phyloP scores from a whole-genome alignment of 2,888 invertebrate species.

The Zonitis immaculata region DNA sequence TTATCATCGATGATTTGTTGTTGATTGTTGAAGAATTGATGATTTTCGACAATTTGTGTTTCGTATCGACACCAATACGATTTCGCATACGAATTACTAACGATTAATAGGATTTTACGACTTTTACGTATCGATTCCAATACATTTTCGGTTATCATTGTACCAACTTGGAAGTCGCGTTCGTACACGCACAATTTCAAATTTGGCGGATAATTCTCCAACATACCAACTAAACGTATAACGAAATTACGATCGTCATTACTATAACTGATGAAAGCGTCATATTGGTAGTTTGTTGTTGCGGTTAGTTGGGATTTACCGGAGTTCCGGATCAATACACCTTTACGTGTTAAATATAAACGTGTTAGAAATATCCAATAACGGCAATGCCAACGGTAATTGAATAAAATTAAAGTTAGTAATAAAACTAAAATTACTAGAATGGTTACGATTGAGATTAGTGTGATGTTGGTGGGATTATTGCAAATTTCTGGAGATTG shows the following conservation, averaged over 20 bases:
- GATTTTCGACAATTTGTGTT: slow-evolving; percentile 63
- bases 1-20: slow-evolving; percentile 56
- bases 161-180: slow-evolving; percentile 62
- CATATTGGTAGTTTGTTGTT: slow-evolving; percentile 54
- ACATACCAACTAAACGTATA: slow-evolving; percentile 54
- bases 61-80: slow-evolving; percentile 73
- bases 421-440: neutral
- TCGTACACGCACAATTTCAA: slow-evolving; percentile 66
- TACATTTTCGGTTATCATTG: slow-evolving; percentile 62
- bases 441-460: neutral
- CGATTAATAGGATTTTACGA: slow-evolving; percentile 60
- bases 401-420: slow-evolving; percentile 28
- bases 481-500: slow-evolving; percentile 9
- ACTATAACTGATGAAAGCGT: slow-evolving; percentile 60
- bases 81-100: slow-evolving; percentile 64
- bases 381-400: slow-evolving; percentile 50
- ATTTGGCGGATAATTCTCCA: slow-evolving; percentile 57
- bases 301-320: slow-evolving; percentile 2
- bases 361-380: slow-evolving; percentile 57
- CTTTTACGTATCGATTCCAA: slow-evolving; percentile 60
- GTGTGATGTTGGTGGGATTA: neutral
- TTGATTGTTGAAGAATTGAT: slow-evolving; percentile 56
- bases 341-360: slow-evolving; percentile 50
- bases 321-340: slow-evolving; percentile 11
- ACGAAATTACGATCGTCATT: slow-evolving; percentile 61